Base-by-base conservation (phyloP, 2,888 invertebrate genomes). In the Athalia rosae region DNA sequence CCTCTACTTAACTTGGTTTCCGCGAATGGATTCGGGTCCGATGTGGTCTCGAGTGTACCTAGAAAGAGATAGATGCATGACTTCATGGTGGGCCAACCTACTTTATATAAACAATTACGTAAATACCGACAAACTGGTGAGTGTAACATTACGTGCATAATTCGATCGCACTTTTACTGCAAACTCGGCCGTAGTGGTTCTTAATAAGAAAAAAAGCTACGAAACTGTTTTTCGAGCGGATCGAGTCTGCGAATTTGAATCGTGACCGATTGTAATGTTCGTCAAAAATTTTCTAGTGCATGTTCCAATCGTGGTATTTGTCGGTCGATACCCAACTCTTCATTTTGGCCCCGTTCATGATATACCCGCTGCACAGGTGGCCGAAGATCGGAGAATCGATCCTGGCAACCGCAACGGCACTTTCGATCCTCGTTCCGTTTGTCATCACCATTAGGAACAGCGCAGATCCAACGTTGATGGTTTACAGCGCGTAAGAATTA, bases 81-180 rank as follows among this genome's bases (percentile, higher is more conserved):
- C 91, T 0, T 93, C 94, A 0, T 95, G 95, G 95, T 95, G 95
- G 95, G 88, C 93, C 0, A 95, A 95, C 87, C 90, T 95, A 62
- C 87, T 95, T 50, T 95, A 95, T 86, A 91, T 95, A 69, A 95
- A 95, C 85, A 95, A 95, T 85, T 95, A 95, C 84, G 91, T 94
- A 11, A 92, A 92, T 66, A 93, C 93, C 3, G 93, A 94, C 81
- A 88, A 92, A 83, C 84, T 94, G 90, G 94, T 94, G 87, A 87
- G 88, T 84, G 76, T 50, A 59, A 50, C 48, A 59, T 71, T 66
- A 7, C 48, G 48, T n/a, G 15, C 8, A 53, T 5, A 6, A 64
- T 7, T 28, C 3, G 0, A 53, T 11, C 15, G 8, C 28, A 66
- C 15, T 28, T 66, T 47, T 50, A 5, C 11, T 63, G 1, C n/a